These are phyloP conservation scores for Cricetomys ansorgei DNA, from an alignment of 2,113 vertebrate species.

Conservation along the genomic window DNA sequence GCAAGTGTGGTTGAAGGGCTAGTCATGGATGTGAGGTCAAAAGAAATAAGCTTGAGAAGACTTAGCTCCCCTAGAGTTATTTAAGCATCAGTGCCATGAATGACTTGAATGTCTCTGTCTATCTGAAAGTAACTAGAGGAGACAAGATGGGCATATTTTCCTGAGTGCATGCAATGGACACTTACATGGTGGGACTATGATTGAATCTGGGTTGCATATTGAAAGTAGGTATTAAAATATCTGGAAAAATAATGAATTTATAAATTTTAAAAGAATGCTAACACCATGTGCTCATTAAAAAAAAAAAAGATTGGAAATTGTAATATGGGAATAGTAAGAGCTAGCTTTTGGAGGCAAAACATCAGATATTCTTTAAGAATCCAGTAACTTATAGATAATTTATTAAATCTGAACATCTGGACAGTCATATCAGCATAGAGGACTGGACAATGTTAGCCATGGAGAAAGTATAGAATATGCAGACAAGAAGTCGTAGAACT, in stretches of 20 bases:
- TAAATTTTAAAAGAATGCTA: background rate
- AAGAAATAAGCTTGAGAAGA: background rate
- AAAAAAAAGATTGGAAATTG: background rate
- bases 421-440: background rate
- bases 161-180: background rate
- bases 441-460: background rate
- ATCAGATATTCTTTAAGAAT: background rate
- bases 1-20: rapidly evolving
- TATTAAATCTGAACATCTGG: background rate
- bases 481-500: background rate
- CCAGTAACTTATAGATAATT: background rate
- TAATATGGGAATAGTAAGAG: background rate
- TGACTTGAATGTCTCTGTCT: background rate
- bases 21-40: rapidly evolving
- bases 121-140: background rate
- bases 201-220: background rate
- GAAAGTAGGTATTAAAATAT: background rate
- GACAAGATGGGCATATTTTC: background rate
- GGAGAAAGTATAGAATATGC: background rate
- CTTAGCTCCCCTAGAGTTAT: background rate
- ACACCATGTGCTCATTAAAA: rapidly evolving
- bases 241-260: background rate
- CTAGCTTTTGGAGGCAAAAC: background rate
- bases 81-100: background rate
- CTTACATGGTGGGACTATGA: background rate